A percentile compares a stretch with the other conserved stretches of the same genome.
phyloP scores from a whole-genome alignment of 2,888 invertebrate species.

The Thecophora atra region DNA sequence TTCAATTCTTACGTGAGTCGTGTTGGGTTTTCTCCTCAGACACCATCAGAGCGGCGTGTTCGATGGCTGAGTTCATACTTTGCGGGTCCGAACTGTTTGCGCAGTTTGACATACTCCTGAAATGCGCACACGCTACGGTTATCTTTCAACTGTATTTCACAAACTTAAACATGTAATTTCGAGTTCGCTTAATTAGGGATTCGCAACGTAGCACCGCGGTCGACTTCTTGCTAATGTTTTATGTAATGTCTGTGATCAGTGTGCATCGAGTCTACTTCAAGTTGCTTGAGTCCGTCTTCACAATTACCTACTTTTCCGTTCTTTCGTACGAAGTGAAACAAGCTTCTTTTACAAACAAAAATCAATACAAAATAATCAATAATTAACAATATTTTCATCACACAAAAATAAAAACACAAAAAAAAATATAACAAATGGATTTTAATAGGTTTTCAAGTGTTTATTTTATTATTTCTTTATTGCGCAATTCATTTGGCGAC shows the following conservation, averaged over 20 bases:
- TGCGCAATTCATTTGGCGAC: too few relatives aligned
- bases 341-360: not conserved
- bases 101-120: slow-evolving; percentile 94
- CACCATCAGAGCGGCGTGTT: slow-evolving; percentile 80
- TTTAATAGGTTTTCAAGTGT: too few relatives aligned
- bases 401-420: not conserved
- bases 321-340: not conserved
- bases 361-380: not conserved
- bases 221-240: not conserved
- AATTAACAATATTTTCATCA: not conserved
- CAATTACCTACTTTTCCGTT: not conserved
- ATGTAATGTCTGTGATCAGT: not conserved
- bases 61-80: slow-evolving; percentile 78
- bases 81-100: slow-evolving; percentile 92
- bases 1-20: slow-evolving; percentile 82
- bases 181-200: slow-evolving; percentile 32
- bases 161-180: slow-evolving; percentile 45
- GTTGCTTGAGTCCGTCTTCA: slow-evolving; percentile 9
- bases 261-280: slow-evolving; percentile 22
- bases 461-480: too few relatives aligned
- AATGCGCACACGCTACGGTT: slow-evolving; percentile 71
- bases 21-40: slow-evolving; percentile 81
- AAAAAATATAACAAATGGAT: not conserved
- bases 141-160: slow-evolving; percentile 67
- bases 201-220: too few relatives aligned